Evolutionary conservation across 1,140 invertebrate genomes (phyloP).

Genomic region (Brachionus calyciflorus): DNA sequence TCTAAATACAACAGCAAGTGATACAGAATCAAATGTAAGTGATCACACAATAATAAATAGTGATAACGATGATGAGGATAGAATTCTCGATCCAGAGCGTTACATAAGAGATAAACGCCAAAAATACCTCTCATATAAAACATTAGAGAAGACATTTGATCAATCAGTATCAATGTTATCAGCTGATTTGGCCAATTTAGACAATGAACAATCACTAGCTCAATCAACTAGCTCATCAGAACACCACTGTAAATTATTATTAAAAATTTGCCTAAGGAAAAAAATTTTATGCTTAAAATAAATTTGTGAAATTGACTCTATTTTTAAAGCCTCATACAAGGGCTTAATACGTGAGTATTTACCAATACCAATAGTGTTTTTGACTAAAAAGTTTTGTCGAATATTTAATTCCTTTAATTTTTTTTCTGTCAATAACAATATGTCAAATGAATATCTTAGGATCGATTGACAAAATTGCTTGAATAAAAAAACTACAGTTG

Average conservation of each 20-base stretch:
- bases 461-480: constrained; percentile 3
- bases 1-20: neutral
- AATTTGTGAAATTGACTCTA: neutral
- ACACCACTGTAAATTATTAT: no score
- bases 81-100: neutral
- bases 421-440: neutral
- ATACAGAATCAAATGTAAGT: neutral
- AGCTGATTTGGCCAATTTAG: neutral
- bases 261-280: neutral
- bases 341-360: neutral
- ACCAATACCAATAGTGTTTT: neutral
- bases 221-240: no score
- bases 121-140: neutral
- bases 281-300: neutral
- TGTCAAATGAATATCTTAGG: neutral
- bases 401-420: neutral
- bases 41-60: constrained; percentile 3
- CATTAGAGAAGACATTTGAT: neutral
- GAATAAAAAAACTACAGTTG: neutral
- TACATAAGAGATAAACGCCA: neutral
- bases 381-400: constrained; percentile 8
- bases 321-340: neutral
- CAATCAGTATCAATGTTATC: neutral
- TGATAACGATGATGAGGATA: neutral
- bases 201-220: neutral